Conservation (phyloP, 2,888 invertebrate species). For the Sycophila texana region DNA sequence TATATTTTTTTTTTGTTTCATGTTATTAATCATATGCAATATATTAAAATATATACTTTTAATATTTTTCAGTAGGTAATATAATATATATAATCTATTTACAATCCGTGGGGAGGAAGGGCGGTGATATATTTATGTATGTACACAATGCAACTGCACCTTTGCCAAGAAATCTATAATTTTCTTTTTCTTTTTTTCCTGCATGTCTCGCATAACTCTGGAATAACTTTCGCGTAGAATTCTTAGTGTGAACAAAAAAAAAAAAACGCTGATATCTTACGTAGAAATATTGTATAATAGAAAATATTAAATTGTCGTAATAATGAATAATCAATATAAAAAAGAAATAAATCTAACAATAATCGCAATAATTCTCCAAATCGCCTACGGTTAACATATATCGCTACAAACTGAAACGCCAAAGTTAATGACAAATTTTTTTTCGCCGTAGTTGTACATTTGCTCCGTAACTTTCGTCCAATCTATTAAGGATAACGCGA, state of each 20-base stretch:
- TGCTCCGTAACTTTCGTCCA: background rate
- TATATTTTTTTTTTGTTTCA: slow-evolving; percentile 66
- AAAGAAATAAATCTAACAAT: slow-evolving; percentile 48
- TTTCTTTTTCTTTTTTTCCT: slow-evolving; percentile 28
- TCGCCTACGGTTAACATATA: slow-evolving; percentile 14
- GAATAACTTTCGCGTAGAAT: no score
- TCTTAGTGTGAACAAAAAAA: background rate
- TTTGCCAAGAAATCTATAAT: slow-evolving; percentile 65
- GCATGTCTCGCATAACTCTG: slow-evolving; percentile 2
- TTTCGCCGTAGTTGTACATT: slow-evolving; percentile 2
- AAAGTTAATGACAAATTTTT: background rate
- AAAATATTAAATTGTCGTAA: slow-evolving; percentile 59
- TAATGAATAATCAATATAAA: slow-evolving; percentile 63
- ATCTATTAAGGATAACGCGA: background rate
- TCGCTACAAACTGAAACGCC: background rate
- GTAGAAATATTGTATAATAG: background rate
- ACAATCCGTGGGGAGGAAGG: slow-evolving; percentile 65
- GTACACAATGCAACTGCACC: slow-evolving; percentile 70
- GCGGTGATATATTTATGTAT: slow-evolving; percentile 62
- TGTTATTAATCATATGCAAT: slow-evolving; percentile 73
- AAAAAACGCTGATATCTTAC: background rate
- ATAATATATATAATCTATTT: slow-evolving; percentile 65
- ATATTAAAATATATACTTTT: slow-evolving; percentile 75
- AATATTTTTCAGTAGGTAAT: slow-evolving; percentile 70
- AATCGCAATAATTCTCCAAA: background rate